Percentiles rank a stretch among this genome's conserved stretches.
Evolutionary conservation across 2,113 vertebrate species (phyloP).

Genomic region (Phalacrocorax pelagicus): DNA sequence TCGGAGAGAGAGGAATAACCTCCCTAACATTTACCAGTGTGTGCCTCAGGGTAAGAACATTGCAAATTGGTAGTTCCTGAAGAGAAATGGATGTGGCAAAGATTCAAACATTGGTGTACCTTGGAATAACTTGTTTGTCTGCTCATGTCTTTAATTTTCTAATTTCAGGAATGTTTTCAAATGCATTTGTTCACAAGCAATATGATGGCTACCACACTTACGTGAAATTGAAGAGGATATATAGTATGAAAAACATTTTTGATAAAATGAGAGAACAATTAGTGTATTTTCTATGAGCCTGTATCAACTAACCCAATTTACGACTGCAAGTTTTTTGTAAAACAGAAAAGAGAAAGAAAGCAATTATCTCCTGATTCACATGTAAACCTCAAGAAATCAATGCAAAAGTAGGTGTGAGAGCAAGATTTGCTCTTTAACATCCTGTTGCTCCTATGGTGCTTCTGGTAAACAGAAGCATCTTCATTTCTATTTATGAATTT

Average conservation of each 20-base stretch:
- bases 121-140: slow-evolving; percentile 16
- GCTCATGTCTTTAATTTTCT: slow-evolving; percentile 15
- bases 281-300: background rate
- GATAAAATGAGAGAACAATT: background rate
- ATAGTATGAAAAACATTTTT: background rate
- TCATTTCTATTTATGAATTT: background rate
- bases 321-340: background rate
- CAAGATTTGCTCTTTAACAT: background rate
- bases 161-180: background rate
- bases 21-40: background rate
- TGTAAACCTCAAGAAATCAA: background rate
- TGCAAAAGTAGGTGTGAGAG: background rate
- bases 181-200: background rate
- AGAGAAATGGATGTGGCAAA: background rate
- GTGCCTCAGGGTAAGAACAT: slow-evolving; percentile 1
- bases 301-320: background rate
- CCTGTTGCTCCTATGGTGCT: background rate
- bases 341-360: background rate
- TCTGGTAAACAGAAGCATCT: background rate
- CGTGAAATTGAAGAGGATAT: background rate
- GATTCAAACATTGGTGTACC: background rate
- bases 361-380: background rate
- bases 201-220: background rate
- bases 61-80: background rate
- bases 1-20: background rate